These are phyloP conservation scores for Peromyscus maniculatus DNA, from an alignment of 2,113 vertebrate genomes.

Conservation along the genomic window DNA sequence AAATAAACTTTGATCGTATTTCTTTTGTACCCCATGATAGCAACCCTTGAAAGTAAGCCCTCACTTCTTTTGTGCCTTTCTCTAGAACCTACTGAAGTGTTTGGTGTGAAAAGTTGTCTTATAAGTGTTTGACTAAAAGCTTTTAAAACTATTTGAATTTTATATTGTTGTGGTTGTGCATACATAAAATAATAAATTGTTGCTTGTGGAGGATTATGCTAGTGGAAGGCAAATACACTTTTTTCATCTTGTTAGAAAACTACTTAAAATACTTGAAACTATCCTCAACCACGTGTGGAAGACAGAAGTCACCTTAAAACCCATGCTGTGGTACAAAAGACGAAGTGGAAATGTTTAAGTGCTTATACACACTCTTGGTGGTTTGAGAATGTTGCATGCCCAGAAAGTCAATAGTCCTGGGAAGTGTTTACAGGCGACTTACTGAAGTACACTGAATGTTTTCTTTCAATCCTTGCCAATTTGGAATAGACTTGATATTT, in stretches of 20 bases:
- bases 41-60: not conserved
- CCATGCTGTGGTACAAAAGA: not conserved
- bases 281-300: not conserved
- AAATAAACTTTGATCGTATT: not conserved
- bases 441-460: not conserved
- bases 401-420: not conserved
- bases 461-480: not conserved
- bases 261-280: slow-evolving; percentile 19
- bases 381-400: not conserved
- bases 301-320: slow-evolving; percentile 37
- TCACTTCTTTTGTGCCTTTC: not conserved
- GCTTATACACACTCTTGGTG: not conserved
- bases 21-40: not conserved
- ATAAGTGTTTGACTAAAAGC: not conserved
- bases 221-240: not conserved
- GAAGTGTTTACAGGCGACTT: not conserved
- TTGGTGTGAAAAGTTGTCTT: not conserved
- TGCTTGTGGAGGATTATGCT: not conserved
- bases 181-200: not conserved
- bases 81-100: not conserved
- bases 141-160: not conserved
- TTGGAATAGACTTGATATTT: slow-evolving; percentile 50
- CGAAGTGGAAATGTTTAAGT: not conserved
- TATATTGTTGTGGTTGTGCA: not conserved
- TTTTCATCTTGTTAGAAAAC: not conserved